Evolutionary conservation across 1,140 invertebrate species (phyloP).

Genomic region (Ips typographus): DNA sequence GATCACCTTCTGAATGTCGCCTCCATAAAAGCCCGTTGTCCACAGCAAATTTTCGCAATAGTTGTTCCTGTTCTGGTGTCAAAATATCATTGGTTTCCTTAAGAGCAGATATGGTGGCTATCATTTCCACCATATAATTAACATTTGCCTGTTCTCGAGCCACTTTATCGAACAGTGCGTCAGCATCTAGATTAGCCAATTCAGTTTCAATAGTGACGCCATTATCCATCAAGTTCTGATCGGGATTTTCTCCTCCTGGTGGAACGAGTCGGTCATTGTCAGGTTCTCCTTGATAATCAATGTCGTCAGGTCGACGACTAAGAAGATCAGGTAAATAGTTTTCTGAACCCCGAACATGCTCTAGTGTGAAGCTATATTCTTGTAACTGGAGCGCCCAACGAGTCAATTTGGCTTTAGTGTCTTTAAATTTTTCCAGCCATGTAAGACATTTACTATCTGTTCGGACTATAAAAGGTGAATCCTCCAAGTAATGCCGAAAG

Average conservation of each 20-base stretch:
- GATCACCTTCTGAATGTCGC: background rate
- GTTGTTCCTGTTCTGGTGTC: no score
- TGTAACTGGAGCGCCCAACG: slow-evolving; percentile 42
- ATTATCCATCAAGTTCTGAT: background rate
- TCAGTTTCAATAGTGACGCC: no score
- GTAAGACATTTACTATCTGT: no score
- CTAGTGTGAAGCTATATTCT: slow-evolving; percentile 40
- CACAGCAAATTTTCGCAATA: background rate
- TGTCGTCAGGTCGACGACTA: slow-evolving; percentile 8
- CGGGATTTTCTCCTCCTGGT: background rate
- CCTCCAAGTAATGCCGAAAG: no score
- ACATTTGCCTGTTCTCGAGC: background rate
- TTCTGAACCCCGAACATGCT: slow-evolving; percentile 38
- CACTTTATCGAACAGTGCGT: background rate
- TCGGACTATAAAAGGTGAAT: no score
- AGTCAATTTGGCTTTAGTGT: no score
- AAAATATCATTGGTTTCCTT: no score
- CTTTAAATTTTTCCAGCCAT: no score
- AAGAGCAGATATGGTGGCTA: no score
- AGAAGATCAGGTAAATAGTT: slow-evolving; percentile 43
- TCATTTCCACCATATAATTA: background rate
- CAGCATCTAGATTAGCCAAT: background rate
- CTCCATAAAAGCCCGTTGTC: background rate
- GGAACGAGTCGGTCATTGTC: background rate
- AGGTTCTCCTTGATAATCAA: background rate